Evolutionary conservation across 2,797 vertebrate species (phyloP).

Genomic region (Corythornis leucogaster): DNA sequence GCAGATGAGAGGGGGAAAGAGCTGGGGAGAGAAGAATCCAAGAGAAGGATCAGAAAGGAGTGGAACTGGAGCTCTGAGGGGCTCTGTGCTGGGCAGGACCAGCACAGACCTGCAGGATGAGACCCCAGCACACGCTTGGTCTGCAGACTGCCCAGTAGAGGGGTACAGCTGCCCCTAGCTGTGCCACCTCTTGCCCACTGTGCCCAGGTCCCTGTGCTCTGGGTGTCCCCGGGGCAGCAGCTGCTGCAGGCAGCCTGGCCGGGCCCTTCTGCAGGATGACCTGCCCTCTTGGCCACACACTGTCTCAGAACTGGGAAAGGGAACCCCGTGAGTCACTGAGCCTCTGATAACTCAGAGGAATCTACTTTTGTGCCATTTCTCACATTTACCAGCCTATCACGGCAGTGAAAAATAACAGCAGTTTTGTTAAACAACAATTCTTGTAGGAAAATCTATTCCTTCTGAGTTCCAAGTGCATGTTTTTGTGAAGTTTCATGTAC

Average conservation of each 20-base stretch:
- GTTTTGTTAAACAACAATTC: neutral
- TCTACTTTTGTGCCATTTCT: neutral
- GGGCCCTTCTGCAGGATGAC: neutral
- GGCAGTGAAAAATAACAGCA: neutral
- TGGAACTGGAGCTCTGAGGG: neutral
- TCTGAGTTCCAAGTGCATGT: neutral
- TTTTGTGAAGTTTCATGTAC: neutral
- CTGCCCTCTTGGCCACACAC: too few species aligned
- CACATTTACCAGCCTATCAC: neutral
- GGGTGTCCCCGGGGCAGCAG: neutral
- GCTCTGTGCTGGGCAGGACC: neutral
- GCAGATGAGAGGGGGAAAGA: neutral
- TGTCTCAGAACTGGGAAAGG: neutral
- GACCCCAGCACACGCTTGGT: neutral
- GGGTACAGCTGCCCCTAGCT: accelerated
- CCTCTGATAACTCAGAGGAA: neutral
- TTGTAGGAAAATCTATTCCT: neutral
- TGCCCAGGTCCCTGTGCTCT: neutral
- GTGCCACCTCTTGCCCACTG: neutral
- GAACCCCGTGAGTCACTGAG: neutral
- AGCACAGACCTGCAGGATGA: accelerated
- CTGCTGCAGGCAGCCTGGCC: neutral
- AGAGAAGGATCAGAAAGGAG: neutral
- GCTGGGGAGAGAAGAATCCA: neutral
- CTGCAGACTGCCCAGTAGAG: neutral